A percentile compares a stretch with the other conserved stretches of the same genome.
phyloP scores from a whole-genome alignment of 2,113 vertebrate species.

The Poeciliopsis prolifica region DNA sequence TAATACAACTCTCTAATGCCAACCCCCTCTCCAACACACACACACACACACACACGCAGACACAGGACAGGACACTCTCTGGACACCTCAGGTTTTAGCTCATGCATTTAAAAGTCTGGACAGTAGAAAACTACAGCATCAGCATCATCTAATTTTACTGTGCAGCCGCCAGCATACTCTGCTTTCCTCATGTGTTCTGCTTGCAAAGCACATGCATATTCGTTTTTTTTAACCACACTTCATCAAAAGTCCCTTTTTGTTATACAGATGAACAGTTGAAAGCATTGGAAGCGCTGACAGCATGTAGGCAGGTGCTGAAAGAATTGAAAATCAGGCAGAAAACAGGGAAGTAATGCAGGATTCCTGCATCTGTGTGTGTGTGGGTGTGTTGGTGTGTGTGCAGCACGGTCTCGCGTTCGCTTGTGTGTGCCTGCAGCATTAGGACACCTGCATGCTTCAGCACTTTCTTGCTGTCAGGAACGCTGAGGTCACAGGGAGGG shows the following conservation, averaged over 20 bases:
- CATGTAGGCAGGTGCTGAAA: constrained; percentile 17
- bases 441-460: constrained; percentile 77
- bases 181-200: constrained; percentile 60
- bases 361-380: constrained; percentile 23
- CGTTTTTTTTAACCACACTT: constrained; percentile 19
- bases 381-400: background rate
- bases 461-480: constrained; percentile 70
- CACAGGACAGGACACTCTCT: constrained; percentile 62
- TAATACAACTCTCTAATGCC: constrained; percentile 75
- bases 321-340: constrained; percentile 35
- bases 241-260: constrained; percentile 1
- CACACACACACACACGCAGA: constrained; percentile 3
- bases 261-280: background rate
- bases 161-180: constrained; percentile 56
- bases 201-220: constrained; percentile 23
- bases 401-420: constrained; percentile 3
- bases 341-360: constrained; percentile 43
- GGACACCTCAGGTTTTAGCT: constrained; percentile 74
- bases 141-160: constrained; percentile 76
- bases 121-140: constrained; percentile 70
- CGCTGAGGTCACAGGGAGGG: constrained; percentile 71
- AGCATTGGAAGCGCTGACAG: background rate
- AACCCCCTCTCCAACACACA: constrained; percentile 39
- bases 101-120: constrained; percentile 62
- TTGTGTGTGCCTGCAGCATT: constrained; percentile 53